Base-by-base conservation (phyloP, 2,797 vertebrate genomes). In the Lindbergichthys nudifrons region DNA sequence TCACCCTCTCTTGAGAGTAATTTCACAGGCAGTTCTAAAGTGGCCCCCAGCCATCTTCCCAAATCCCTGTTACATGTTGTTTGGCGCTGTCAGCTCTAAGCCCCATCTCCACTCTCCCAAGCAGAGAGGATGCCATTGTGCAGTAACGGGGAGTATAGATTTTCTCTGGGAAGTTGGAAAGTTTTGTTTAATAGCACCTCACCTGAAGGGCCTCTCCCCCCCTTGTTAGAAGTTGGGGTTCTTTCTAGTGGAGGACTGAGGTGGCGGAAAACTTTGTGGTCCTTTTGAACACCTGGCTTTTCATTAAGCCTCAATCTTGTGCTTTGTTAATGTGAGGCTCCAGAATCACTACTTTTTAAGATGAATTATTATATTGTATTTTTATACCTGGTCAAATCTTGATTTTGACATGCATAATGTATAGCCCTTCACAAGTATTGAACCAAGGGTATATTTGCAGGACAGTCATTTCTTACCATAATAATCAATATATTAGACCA, bases 1-100 rank as follows among this genome's bases (percentile, higher is more conserved):
- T 79, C 82, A 72, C 74, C 53, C 85, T 87, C 93, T 94, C 94
- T 82, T 63, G 93, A 94, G 93, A 95, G 94, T 94, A 93, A 95
- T 95, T 95, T 95, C 93, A 94, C 93, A 93, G 92, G 92, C 92
- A 92, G 90, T 83, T 93, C 85, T 89, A 92, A 94, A 95, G 92
- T 93, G 92, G 92, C 93, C 94, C 89, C 92, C 82, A 92, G 93
- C 92, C 91, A 87, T 93, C 91, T 90, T 88, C 88, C 91, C 92
- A 92, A 95, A 93, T 92, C 93, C 92, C 92, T 89, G 89, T 81
- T 88, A 90, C 92, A 92, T 87, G 90, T 90, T 92, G 89, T 94
- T 93, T 90, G 88, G 86, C 76, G 78, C 87, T 89, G 90, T 94
- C 92, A 92, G 89, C 88, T 89, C 79, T 87, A 82, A 89, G 85